Percentiles rank a stretch among this genome's conserved stretches.
Evolutionary conservation across 1,140 invertebrate genomes (phyloP).

Genomic region (Dermatophagoides farinae): DNA sequence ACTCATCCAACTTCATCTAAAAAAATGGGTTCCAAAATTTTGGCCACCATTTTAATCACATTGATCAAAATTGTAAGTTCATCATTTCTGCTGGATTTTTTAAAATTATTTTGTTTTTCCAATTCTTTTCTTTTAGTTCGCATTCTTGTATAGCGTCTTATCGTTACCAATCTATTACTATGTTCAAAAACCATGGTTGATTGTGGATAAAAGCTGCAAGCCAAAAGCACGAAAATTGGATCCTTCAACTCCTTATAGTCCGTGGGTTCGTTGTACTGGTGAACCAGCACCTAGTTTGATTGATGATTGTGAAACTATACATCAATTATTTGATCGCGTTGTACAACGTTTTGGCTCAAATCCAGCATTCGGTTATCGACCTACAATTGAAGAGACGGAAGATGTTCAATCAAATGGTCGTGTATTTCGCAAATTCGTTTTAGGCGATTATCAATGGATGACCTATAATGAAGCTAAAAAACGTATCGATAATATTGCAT

Average conservation of each 20-base stretch:
- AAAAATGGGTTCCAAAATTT: background rate
- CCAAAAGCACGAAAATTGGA: background rate
- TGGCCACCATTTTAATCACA: background rate
- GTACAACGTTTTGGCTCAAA: constrained; percentile 35
- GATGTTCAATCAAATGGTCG: constrained; percentile 78
- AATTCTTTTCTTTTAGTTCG: constrained; percentile 17
- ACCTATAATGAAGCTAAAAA: constrained; percentile 56
- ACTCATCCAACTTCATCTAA: background rate
- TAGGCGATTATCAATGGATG: constrained; percentile 83
- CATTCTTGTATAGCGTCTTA: constrained; percentile 54
- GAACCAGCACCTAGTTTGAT: background rate
- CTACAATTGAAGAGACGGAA: constrained; percentile 75
- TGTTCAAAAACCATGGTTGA: constrained; percentile 63
- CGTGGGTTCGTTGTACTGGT: background rate
- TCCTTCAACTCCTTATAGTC: background rate
- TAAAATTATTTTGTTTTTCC: background rate
- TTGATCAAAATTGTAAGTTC: constrained; percentile 2
- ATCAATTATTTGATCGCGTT: constrained; percentile 58
- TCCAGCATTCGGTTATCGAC: constrained; percentile 65
- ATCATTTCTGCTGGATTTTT: background rate
- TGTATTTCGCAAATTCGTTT: constrained; percentile 84
- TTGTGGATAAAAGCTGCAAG: constrained; percentile 11
- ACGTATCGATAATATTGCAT: constrained; percentile 50
- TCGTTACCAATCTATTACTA: constrained; percentile 72
- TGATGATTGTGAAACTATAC: constrained; percentile 58